A percentile compares a stretch with the other conserved stretches of the same genome.
Evolutionary conservation across 1,140 invertebrate species (phyloP).

Genomic region (Cheumatopsyche charites): DNA sequence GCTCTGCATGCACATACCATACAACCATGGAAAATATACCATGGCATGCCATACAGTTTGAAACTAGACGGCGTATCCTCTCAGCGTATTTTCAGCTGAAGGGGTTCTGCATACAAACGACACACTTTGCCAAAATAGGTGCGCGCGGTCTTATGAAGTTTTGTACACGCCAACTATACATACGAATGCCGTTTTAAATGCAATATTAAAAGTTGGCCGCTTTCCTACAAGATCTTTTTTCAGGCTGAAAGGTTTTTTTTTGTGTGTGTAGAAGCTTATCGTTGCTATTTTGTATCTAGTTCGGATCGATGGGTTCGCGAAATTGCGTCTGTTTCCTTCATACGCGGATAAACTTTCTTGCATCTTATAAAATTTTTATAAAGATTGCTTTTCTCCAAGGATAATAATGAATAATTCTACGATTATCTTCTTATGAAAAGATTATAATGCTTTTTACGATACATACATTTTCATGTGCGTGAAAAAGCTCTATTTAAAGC

Average conservation of each 20-base stretch:
- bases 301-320: too few species aligned
- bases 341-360: too few species aligned
- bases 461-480: too few species aligned
- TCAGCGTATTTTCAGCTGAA: slow-evolving; percentile 28
- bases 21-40: not conserved
- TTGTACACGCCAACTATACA: slow-evolving; percentile 32
- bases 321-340: too few species aligned
- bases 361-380: too few species aligned
- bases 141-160: slow-evolving; percentile 39
- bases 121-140: slow-evolving; percentile 40
- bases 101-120: slow-evolving; percentile 44
- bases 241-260: not conserved
- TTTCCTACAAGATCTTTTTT: not conserved
- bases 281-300: too few species aligned
- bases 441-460: too few species aligned
- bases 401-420: too few species aligned
- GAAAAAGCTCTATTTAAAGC: too few species aligned
- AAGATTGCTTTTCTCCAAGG: too few species aligned
- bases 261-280: not conserved
- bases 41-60: not conserved
- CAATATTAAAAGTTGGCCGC: slow-evolving; percentile 31
- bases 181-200: slow-evolving; percentile 28
- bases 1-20: slow-evolving; percentile 1
- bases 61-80: slow-evolving; percentile 14
- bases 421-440: too few species aligned